These are phyloP conservation scores for Gouania willdenowi DNA, from an alignment of 2,797 vertebrate species.

Conservation along the genomic window DNA sequence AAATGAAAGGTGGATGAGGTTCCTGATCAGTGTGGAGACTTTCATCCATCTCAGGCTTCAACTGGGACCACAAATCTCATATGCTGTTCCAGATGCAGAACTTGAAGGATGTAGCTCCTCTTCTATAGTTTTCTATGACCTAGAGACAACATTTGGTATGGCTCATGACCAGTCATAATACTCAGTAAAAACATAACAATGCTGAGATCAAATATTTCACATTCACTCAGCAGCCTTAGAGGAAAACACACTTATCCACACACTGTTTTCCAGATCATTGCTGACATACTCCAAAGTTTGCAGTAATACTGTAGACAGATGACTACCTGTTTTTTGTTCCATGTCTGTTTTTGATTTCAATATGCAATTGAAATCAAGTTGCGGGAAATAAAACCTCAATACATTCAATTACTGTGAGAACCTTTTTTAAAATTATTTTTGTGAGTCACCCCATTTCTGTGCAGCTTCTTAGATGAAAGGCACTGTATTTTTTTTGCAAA, in stretches of 20 bases:
- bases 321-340: background rate
- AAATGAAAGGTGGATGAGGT: constrained; percentile 50
- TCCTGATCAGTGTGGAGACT: constrained; percentile 39
- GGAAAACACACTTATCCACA: constrained; percentile 5
- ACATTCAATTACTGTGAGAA: constrained; percentile 19
- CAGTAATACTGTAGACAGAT: background rate
- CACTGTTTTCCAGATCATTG: background rate
- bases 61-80: constrained; percentile 17
- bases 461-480: constrained; percentile 26
- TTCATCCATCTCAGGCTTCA: constrained; percentile 28
- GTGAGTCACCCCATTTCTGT: constrained; percentile 43
- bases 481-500: constrained; percentile 34
- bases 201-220: constrained; percentile 7
- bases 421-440: constrained; percentile 36
- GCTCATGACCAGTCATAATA: constrained; percentile 11
- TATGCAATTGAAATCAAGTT: background rate
- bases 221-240: constrained; percentile 2
- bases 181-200: constrained; percentile 20
- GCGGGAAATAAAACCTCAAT: constrained; percentile 4
- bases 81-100: constrained; percentile 28
- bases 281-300: background rate
- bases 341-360: constrained; percentile 16
- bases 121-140: constrained; percentile 25
- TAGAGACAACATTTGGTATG: constrained; percentile 24
- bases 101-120: constrained; percentile 18